Conservation (phyloP, 2,888 invertebrate species). For the Cybosia mesomella region DNA sequence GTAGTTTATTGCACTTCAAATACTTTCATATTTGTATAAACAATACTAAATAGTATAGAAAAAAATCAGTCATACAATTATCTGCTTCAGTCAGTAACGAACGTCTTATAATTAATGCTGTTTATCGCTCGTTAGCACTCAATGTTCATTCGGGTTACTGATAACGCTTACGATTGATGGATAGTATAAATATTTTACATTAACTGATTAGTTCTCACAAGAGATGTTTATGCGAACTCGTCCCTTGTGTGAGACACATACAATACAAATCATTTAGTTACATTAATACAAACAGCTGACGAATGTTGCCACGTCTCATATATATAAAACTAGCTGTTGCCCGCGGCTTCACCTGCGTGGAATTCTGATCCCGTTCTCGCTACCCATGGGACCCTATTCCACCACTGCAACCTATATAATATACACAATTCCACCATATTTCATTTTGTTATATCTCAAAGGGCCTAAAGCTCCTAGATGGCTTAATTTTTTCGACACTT, state of each 20-base stretch:
- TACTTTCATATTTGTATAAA: constrained; percentile 31
- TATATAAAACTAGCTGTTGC: too few relatives aligned
- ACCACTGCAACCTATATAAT: too few relatives aligned
- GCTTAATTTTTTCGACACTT: too few relatives aligned
- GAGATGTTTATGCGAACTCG: constrained; percentile 27
- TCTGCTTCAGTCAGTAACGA: constrained; percentile 21
- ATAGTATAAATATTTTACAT: constrained; percentile 42
- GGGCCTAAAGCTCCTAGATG: too few relatives aligned
- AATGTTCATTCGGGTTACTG: constrained; percentile 30
- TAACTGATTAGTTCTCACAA: constrained; percentile 42
- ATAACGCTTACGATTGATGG: constrained; percentile 44
- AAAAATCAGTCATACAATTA: too few relatives aligned
- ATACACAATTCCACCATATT: too few relatives aligned
- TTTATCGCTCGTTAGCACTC: constrained; percentile 32
- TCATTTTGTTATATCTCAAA: too few relatives aligned
- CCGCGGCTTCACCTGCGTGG: too few relatives aligned
- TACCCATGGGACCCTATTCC: too few relatives aligned
- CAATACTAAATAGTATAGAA: constrained; percentile 16
- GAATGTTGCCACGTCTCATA: constrained; percentile 23
- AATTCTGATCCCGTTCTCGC: too few relatives aligned
- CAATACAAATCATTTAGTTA: not conserved
- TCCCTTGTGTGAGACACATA: constrained; percentile 13
- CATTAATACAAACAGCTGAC: constrained; percentile 41
- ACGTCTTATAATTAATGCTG: constrained; percentile 16
- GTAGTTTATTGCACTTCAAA: constrained; percentile 72